A percentile compares a stretch with the other conserved stretches of the same genome.
phyloP scores from a whole-genome alignment of 2,113 vertebrate species.

The Gymnobelideus leadbeateri region DNA sequence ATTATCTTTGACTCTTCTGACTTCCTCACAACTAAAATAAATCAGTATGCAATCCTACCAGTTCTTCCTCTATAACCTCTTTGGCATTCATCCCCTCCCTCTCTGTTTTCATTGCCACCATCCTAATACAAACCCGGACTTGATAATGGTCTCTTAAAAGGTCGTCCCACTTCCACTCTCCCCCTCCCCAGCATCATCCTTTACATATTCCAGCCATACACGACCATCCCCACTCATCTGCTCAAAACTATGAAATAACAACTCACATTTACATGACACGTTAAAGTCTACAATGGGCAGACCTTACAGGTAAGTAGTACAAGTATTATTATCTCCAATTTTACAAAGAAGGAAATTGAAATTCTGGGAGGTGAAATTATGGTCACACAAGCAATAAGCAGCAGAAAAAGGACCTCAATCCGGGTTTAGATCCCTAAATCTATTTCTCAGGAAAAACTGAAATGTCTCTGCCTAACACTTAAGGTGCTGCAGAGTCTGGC shows the following conservation, averaged over 20 bases:
- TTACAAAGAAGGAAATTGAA: constrained; percentile 8
- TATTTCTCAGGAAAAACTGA: constrained; percentile 9
- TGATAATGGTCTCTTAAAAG: neutral
- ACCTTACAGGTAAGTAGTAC: neutral
- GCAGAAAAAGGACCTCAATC: constrained; percentile 10
- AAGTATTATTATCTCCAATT: neutral
- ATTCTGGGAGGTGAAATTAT: constrained; percentile 43
- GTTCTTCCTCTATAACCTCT: neutral
- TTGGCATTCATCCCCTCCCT: neutral
- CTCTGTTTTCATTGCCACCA: neutral
- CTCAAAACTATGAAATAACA: neutral
- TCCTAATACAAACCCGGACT: neutral
- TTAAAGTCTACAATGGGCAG: neutral
- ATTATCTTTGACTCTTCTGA: neutral
- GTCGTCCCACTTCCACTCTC: neutral
- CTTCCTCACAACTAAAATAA: neutral
- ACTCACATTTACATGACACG: neutral
- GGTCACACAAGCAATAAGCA: constrained; percentile 23
- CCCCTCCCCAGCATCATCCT: neutral
- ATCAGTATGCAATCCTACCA: neutral
- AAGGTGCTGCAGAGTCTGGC: neutral
- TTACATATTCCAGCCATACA: neutral
- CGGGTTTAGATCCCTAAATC: neutral
- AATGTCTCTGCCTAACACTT: neutral
- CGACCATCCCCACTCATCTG: neutral